phyloP scores from a whole-genome alignment of 2,888 invertebrate genomes.

The Disparrhopalites patrizii region DNA sequence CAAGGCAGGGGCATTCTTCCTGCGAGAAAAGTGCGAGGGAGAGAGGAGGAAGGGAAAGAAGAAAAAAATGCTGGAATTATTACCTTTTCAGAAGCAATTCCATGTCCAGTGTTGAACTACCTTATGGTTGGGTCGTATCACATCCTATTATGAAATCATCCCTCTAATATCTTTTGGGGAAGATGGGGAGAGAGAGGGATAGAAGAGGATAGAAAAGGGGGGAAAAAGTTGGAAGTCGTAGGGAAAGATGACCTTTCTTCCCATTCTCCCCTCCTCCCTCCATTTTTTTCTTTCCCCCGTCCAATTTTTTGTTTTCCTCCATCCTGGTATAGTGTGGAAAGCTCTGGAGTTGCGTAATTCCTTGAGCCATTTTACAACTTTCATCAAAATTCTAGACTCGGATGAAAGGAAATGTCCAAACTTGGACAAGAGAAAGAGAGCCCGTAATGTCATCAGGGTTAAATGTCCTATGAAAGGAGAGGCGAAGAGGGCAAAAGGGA shows the following conservation, averaged over 20 bases:
- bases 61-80: conserved; percentile 3
- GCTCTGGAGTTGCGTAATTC: neutral
- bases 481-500: neutral
- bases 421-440: conserved; percentile 24
- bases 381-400: conserved; percentile 34
- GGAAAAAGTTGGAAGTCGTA: conserved; percentile 13
- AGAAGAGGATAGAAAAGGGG: conserved; percentile 3
- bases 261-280: neutral
- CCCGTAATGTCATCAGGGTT: conserved; percentile 22
- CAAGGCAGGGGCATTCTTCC: no score
- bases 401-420: conserved; percentile 28
- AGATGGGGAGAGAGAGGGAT: neutral
- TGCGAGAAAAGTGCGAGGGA: no score
- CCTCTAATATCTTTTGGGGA: conserved; percentile 4
- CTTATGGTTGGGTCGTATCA: conserved; percentile 15
- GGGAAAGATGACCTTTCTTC: conserved; percentile 21
- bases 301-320: no score
- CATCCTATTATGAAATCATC: conserved; percentile 9
- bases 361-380: conserved; percentile 31
- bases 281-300: neutral
- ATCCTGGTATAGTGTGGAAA: neutral
- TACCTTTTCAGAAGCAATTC: conserved; percentile 17
- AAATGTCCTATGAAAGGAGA: conserved; percentile 32
- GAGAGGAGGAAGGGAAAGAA: neutral
- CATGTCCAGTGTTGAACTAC: neutral